Base-by-base conservation (phyloP, 1,140 invertebrate genomes). In the Cyrtorhinus lividipennis region DNA sequence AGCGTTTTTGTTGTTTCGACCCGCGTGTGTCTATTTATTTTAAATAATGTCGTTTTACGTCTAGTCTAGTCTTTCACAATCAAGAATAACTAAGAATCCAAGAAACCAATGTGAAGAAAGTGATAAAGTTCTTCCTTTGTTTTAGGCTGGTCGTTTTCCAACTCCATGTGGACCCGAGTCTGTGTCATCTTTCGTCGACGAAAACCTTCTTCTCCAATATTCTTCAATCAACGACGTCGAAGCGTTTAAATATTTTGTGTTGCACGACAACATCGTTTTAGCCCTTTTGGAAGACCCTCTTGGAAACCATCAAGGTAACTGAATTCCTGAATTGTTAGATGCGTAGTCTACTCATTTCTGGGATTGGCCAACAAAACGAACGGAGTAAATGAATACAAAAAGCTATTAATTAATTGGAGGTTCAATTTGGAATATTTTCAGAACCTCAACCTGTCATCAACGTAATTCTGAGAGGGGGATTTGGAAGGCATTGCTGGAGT, bases 401-500 rank as follows among this genome's bases (percentile, higher is more conserved):
- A n/a, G n/a, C n/a, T n/a, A n/a, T n/a, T n/a, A n/a, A n/a, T n/a
- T n/a, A n/a, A n/a, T n/a, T n/a, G n/a, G n/a, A n/a, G n/a, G n/a
- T n/a, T n/a, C n/a, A n/a, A n/a, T n/a, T n/a, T n/a, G n/a, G n/a
- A n/a, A 38, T 61, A 20, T 65, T 64, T 60, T 22, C 67, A 78
- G 77, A 79, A 67, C 74, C 76, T n/a, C 76, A 81, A 62, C 81
- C 81, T 15, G 79, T 79, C 24, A 77, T 80, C 18, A 84, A 83
- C 68, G 83, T 92, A 23, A 75, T 97, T 24, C 86, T 96, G 57
- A 81, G 94, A 23, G 88, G 90, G 24, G 88, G 91, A 0, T 96
- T 94, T 77, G 93, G 93, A 0, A 81, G 92, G 20, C 89, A 93
- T 77, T 90, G 90, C 5, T 98, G 94, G 94, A 90, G 88, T 0